Base-by-base conservation (phyloP, 2,888 invertebrate species). In the Cheilosia scutellata region DNA sequence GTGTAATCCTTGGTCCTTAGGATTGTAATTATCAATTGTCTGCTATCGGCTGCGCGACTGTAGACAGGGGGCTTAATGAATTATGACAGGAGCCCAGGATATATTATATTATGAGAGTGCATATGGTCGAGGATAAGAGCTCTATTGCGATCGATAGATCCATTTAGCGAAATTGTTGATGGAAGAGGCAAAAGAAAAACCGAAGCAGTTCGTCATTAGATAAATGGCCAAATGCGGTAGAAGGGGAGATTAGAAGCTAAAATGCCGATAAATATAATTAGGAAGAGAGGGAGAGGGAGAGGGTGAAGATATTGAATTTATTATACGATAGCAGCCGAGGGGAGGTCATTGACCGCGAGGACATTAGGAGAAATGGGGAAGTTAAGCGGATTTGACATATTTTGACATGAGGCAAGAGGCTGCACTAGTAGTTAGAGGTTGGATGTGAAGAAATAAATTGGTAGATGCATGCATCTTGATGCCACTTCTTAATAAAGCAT, bases 1-100 rank as follows among this genome's bases (percentile, higher is more conserved):
- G 49, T 63, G 84, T 84, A 84, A 84, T 84, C 79, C 79, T 66
- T 71, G 70, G 75, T 80, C 58, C 79, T 47, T 47, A 42, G 75
- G 75, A 79, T 75, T 84, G 84, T 84, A 84, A 84, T 84, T 84
- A 84, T 84, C 84, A 84, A 84, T 80, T 79, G 84, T 84, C 84
- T 84, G 49, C 31, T 66, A 84, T 79, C 74, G 68, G 68, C 29
- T 78, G 49, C 25, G 37, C 42, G 44, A 29, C 42, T 80, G 55
- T 40, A 74, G 68, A 57, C 71, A 57, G 40, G 60, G 72, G 66
- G 70, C 71, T 70, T 84, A 80, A 84, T 84, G 75, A 84, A 84
- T 80, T 84, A 84, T 79, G 84, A 80, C 79, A 79, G 84, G n/a
- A 42, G 75, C 42, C 58, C 58, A 68, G 51, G 31, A 53, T 53